Base-by-base conservation (phyloP, 2,797 vertebrate genomes). In the Sternarchorhynchus goeldii region DNA sequence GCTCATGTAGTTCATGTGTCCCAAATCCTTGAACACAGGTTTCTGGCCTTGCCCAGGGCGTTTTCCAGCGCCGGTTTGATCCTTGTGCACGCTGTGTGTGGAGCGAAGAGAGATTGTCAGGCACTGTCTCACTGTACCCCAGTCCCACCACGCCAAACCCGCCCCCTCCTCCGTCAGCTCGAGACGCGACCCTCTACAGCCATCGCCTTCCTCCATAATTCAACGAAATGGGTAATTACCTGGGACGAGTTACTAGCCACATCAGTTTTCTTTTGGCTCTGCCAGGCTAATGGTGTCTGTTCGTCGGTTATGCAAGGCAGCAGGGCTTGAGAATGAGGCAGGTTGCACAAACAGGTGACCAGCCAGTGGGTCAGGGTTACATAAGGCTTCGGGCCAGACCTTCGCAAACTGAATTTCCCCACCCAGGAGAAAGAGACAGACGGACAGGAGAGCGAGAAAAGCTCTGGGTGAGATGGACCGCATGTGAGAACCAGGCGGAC, bases 281-380 rank as follows among this genome's bases (percentile, higher is more conserved):
- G 80, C 83, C 85, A 84, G 83, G 58, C 45, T 67, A 75, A 76
- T 86, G 85, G 83, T 85, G 78, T 89, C 78, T 77, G 20, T 81
- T 87, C 84, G 81, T 76, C 56, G 77, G 76, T 90, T 90, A 89
- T 79, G 78, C 89, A 91, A 91, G 80, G 10, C 75, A 34, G 77
- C 31, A 81, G 77, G 25, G 57, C 85, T 85, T 92, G 91, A 91
- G 91, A 93, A 91, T 81, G 84, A 83, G 10, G 87, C 84, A 87
- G 85, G 88, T 89, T 93, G 91, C 91, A 88, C 89, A 93, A 93
- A 93, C 90, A 93, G 83, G 83, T 87, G 70, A 73, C 73, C 81
- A 85, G 88, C 87, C 88, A 77, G 45, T 58, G 79, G 88, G 90
- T 91, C 89, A 89, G 90, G 76, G 67, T 75, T 64, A 71, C 85